These are phyloP conservation scores for Bradysia coprophila DNA, from an alignment of 1,140 invertebrate genomes.

Conservation along the genomic window DNA sequence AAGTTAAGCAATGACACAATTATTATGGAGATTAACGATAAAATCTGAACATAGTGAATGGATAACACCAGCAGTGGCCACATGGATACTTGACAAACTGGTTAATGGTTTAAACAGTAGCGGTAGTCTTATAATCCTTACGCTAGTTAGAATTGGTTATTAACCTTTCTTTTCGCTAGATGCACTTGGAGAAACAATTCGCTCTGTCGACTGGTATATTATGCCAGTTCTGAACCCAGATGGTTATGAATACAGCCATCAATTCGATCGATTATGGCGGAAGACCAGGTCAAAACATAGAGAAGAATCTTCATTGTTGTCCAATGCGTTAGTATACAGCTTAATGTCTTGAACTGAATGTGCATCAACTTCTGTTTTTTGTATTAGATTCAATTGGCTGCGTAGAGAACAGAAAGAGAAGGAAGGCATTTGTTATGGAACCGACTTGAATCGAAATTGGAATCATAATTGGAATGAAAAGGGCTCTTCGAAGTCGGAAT, in stretches of 20 bases:
- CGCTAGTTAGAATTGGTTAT: neutral
- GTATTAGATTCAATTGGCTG: constrained; percentile 16
- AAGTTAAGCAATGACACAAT: too few relatives aligned
- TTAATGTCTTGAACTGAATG: too few relatives aligned
- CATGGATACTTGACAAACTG: constrained; percentile 57
- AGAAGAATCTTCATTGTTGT: too few relatives aligned
- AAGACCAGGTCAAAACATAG: constrained; percentile 46
- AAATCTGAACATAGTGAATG: too few relatives aligned
- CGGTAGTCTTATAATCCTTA: constrained; percentile 18
- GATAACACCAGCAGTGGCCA: constrained; percentile 62
- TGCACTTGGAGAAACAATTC: neutral
- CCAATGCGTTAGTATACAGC: too few relatives aligned
- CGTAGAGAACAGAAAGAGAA: constrained; percentile 9
- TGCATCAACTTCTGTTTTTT: too few relatives aligned
- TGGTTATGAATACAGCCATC: constrained; percentile 60
- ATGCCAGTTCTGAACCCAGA: constrained; percentile 64
- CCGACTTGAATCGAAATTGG: constrained; percentile 54
- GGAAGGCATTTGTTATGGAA: constrained; percentile 26
- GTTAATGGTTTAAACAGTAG: constrained; percentile 38
- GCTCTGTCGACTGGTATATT: constrained; percentile 52
- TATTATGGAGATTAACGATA: too few relatives aligned
- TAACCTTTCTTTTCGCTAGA: neutral
- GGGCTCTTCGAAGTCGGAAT: constrained; percentile 57
- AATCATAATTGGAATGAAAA: constrained; percentile 45
- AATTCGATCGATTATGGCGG: constrained; percentile 54